Conservation (phyloP, 2,113 vertebrate genomes). For the Clupea harengus region DNA sequence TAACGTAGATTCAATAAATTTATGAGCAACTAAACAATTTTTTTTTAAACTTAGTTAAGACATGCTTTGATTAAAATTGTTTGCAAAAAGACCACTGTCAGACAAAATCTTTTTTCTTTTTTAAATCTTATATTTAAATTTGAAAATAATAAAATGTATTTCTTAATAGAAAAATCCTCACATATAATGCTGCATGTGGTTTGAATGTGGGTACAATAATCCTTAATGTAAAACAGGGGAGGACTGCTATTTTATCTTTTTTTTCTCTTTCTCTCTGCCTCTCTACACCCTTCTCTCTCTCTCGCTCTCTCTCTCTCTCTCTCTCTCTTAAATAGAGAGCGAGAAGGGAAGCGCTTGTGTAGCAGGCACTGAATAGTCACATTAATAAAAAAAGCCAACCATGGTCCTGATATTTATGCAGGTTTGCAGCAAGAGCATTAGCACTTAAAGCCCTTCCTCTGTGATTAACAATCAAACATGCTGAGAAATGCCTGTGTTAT, state of each 20-base stretch:
- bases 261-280: background rate
- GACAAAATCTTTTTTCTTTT: background rate
- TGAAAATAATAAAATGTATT: background rate
- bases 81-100: background rate
- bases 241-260: conserved; percentile 42
- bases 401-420: conserved; percentile 54
- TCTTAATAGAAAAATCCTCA: conserved; percentile 35
- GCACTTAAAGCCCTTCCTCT: conserved; percentile 53
- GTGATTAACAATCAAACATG: conserved; percentile 63
- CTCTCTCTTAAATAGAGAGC: background rate
- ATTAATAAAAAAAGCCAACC: conserved; percentile 42
- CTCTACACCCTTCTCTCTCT: background rate
- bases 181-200: conserved; percentile 24
- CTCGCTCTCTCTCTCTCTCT: background rate
- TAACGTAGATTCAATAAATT: background rate
- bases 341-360: conserved; percentile 25
- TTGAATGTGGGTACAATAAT: conserved; percentile 31
- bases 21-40: background rate
- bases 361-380: conserved; percentile 32
- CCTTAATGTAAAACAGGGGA: conserved; percentile 41
- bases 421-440: conserved; percentile 55
- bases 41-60: background rate
- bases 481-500: conserved; percentile 55
- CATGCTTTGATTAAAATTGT: background rate
- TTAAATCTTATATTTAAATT: background rate